A percentile compares a stretch with the other conserved stretches of the same genome.
Conservation (phyloP, 2,113 vertebrate genomes). For the Pseudopodoces humilis region DNA sequence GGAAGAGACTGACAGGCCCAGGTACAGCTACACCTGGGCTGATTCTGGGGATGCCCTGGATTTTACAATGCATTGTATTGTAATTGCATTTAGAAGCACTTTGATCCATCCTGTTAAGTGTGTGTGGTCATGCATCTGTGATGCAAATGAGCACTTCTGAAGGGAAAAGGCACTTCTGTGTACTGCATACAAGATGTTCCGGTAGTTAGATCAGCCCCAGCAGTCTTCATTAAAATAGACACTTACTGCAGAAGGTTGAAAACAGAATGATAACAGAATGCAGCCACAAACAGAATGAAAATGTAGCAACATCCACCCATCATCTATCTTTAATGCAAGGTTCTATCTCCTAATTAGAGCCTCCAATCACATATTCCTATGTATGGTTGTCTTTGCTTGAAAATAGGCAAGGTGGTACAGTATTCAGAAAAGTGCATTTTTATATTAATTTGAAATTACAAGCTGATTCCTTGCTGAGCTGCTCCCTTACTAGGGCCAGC, state of each 20-base stretch:
- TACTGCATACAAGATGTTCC: background rate
- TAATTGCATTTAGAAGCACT: background rate
- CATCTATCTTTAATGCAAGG: background rate
- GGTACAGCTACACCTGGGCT: background rate
- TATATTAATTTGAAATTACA: background rate
- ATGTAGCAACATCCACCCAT: background rate
- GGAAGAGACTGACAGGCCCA: background rate
- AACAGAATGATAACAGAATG: background rate
- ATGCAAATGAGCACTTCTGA: background rate
- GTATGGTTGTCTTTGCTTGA: background rate
- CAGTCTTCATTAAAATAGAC: background rate
- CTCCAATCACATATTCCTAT: background rate
- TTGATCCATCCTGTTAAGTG: background rate
- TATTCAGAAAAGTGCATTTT: slow-evolving; percentile 13
- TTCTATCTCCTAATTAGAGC: background rate
- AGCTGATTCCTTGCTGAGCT: slow-evolving; percentile 17
- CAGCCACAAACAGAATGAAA: background rate
- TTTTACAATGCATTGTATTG: background rate
- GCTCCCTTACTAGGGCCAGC: background rate
- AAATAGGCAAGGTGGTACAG: background rate
- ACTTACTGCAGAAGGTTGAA: background rate
- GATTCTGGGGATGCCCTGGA: background rate
- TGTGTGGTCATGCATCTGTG: background rate
- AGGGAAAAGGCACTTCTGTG: background rate
- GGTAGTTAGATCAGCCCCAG: background rate